Evolutionary conservation across 2,113 vertebrate species (phyloP).

Genomic region (Chionis minor): DNA sequence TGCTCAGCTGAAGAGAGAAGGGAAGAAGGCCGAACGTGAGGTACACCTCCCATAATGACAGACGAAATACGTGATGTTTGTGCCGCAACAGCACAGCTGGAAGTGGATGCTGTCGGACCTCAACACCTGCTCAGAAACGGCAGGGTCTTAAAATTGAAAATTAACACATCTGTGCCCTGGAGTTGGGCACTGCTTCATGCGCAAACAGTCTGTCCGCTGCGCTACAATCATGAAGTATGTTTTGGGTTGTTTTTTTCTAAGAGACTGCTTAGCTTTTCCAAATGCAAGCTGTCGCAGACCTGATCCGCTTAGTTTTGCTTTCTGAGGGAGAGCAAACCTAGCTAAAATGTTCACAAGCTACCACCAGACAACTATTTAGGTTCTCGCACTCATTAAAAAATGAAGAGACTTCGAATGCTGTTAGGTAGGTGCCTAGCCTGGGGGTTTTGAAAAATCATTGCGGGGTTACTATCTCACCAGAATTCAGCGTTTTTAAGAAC

Average conservation of each 20-base stretch:
- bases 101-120: not conserved
- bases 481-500: not conserved
- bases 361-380: not conserved
- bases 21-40: not conserved
- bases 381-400: not conserved
- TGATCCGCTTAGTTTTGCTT: not conserved
- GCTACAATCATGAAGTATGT: not conserved
- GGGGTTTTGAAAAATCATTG: not conserved
- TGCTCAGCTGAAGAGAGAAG: slow-evolving; percentile 58
- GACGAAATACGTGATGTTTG: not conserved
- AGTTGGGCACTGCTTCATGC: not conserved
- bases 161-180: not conserved
- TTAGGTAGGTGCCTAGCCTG: not conserved
- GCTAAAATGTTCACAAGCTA: not conserved
- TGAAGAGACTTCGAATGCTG: not conserved
- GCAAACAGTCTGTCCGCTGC: not conserved
- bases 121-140: not conserved
- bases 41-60: not conserved
- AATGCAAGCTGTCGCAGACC: not conserved
- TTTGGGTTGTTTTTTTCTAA: not conserved
- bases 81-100: not conserved
- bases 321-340: not conserved
- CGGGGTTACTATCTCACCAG: not conserved
- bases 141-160: not conserved
- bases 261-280: not conserved